Evolutionary conservation across 2,113 vertebrate genomes (phyloP).

Genomic region (Rana temporaria): DNA sequence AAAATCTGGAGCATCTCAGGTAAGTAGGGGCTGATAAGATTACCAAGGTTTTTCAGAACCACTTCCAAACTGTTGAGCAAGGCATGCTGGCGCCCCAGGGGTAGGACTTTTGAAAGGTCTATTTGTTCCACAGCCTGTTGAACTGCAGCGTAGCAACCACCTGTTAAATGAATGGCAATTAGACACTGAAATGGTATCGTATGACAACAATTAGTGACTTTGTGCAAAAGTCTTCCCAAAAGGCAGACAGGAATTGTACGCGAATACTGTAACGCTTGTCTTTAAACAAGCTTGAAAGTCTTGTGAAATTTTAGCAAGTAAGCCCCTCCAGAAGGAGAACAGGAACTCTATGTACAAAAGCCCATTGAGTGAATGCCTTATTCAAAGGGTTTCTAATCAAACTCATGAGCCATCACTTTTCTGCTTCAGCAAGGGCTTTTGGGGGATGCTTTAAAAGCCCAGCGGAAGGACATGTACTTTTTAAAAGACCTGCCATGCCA

Average conservation of each 20-base stretch:
- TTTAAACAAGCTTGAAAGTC: too few species aligned
- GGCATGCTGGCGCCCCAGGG: conserved; percentile 90
- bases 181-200: too few species aligned
- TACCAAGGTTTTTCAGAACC: conserved; percentile 89
- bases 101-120: conserved; percentile 81
- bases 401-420: too few species aligned
- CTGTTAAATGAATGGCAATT: conserved; percentile 64
- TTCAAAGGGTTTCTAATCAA: too few species aligned
- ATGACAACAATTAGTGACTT: too few species aligned
- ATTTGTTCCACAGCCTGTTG: conserved; percentile 75
- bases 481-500: too few species aligned
- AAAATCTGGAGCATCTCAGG: conserved; percentile 92
- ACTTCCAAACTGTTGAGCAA: conserved; percentile 87
- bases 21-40: conserved; percentile 83
- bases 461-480: too few species aligned
- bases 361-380: too few species aligned
- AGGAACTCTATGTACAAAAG: neutral
- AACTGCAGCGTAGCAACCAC: conserved; percentile 82
- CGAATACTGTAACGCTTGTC: too few species aligned
- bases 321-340: neutral
- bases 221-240: neutral
- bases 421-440: too few species aligned
- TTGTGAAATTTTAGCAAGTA: too few species aligned
- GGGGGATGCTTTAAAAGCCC: too few species aligned
- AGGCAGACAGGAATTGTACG: neutral